These are phyloP conservation scores for Pteria penguin DNA, from an alignment of 2,888 invertebrate species.

Conservation along the genomic window DNA sequence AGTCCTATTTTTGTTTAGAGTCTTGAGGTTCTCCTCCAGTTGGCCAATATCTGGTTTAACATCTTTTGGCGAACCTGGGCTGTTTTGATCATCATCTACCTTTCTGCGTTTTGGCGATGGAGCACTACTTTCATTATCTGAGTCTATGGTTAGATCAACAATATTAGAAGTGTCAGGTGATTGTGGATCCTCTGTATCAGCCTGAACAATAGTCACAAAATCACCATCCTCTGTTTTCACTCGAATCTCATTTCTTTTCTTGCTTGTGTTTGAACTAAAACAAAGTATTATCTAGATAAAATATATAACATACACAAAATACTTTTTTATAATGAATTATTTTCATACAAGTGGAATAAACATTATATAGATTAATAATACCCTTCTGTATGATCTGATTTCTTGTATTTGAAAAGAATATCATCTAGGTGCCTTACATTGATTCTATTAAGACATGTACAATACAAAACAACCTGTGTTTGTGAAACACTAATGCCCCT, in stretches of 20 bases:
- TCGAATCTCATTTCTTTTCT: slow-evolving; percentile 18
- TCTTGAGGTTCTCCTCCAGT: slow-evolving; percentile 21
- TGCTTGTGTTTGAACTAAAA: background rate
- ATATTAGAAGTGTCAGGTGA: slow-evolving; percentile 4
- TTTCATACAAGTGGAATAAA: too few species aligned
- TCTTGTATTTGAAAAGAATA: too few species aligned
- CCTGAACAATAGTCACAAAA: slow-evolving; percentile 43
- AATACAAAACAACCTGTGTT: too few species aligned
- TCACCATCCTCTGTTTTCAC: slow-evolving; percentile 69
- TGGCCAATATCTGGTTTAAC: slow-evolving; percentile 33
- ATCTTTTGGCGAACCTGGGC: slow-evolving; percentile 16
- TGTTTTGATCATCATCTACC: background rate
- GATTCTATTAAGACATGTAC: too few species aligned
- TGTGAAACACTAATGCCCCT: too few species aligned
- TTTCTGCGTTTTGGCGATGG: slow-evolving; percentile 23
- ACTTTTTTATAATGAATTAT: too few species aligned
- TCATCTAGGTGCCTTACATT: too few species aligned
- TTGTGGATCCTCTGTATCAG: slow-evolving; percentile 13
- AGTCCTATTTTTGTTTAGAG: background rate
- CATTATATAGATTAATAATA: too few species aligned
- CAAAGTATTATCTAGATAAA: too few species aligned
- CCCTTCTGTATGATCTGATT: too few species aligned
- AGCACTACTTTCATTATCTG: slow-evolving; percentile 27
- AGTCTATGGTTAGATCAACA: slow-evolving; percentile 36
- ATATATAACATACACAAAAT: too few species aligned